These are phyloP conservation scores for Eumeta japonica DNA, from an alignment of 1,140 invertebrate genomes.

Conservation along the genomic window DNA sequence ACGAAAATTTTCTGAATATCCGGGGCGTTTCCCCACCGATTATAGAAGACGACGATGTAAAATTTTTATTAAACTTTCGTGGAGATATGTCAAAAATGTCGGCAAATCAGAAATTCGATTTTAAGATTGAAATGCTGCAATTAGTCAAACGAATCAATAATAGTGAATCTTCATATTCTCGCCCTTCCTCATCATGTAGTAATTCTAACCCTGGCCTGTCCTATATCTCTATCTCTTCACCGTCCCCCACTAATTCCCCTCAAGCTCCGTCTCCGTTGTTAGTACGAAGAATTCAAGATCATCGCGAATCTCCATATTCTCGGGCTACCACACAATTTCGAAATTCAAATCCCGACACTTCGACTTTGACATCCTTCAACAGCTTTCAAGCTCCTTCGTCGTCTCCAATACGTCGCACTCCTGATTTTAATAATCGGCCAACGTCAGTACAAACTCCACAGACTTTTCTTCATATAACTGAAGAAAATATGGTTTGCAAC, in stretches of 20 bases:
- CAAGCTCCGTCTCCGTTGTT: slow-evolving; percentile 3
- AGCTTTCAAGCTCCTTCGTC: slow-evolving; percentile 2
- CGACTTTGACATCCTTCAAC: slow-evolving; percentile 3
- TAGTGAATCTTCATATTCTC: slow-evolving; percentile 6
- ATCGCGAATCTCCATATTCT: slow-evolving; percentile 4
- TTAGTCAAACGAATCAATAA: slow-evolving; percentile 7
- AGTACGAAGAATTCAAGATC: neutral
- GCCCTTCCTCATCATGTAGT: slow-evolving; percentile 3
- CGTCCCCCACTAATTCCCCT: slow-evolving; percentile 3
- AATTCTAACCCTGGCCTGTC: slow-evolving; percentile 1
- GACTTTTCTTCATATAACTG: slow-evolving; percentile 3
- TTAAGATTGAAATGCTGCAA: slow-evolving; percentile 8
- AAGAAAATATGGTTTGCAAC: no score
- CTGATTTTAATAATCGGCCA: slow-evolving; percentile 2
- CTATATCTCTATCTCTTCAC: slow-evolving; percentile 3
- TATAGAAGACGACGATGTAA: slow-evolving; percentile 7
- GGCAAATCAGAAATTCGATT: slow-evolving; percentile 6
- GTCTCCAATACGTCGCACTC: slow-evolving; percentile 1
- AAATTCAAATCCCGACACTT: slow-evolving; percentile 3
- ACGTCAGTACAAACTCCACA: slow-evolving; percentile 2
- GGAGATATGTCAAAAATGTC: slow-evolving; percentile 7
- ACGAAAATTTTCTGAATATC: no score
- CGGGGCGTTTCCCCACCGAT: no score
- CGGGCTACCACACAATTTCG: slow-evolving; percentile 5
- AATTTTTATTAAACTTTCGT: slow-evolving; percentile 7